phyloP scores from a whole-genome alignment of 2,113 vertebrate genomes.

The Pluvialis apricaria region DNA sequence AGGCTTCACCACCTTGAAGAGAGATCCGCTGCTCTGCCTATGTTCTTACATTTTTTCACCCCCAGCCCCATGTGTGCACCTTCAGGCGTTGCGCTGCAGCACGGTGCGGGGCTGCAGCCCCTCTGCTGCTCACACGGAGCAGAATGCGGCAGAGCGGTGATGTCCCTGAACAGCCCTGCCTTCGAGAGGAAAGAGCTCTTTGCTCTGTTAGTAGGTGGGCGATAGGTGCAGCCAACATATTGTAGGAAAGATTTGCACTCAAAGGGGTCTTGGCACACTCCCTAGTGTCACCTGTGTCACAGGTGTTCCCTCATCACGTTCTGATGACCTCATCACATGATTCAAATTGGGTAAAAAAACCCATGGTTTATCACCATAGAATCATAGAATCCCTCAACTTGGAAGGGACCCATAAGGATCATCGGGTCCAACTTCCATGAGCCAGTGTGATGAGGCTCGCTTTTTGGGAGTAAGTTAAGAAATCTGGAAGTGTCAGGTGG shows the following conservation, averaged over 20 bases:
- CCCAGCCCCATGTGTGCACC: rapidly evolving
- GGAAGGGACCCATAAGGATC: not conserved
- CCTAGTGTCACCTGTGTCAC: not conserved
- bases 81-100: not conserved
- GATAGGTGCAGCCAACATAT: rapidly evolving
- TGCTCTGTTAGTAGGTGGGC: no score
- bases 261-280: not conserved
- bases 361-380: not conserved
- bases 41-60: rapidly evolving
- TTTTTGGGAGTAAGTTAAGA: not conserved
- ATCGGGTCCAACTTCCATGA: not conserved
- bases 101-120: rapidly evolving
- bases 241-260: not conserved
- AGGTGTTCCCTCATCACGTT: not conserved
- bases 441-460: not conserved
- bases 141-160: not conserved
- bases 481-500: not conserved
- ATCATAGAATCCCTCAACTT: not conserved
- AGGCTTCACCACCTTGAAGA: not conserved
- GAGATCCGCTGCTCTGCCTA: not conserved
- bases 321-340: no score
- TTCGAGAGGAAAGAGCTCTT: rapidly evolving
- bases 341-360: not conserved
- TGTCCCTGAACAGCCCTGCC: not conserved
- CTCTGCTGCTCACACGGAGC: not conserved